These are phyloP conservation scores for Hydropsyche tenuis DNA, from an alignment of 1,140 invertebrate genomes.

Conservation along the genomic window DNA sequence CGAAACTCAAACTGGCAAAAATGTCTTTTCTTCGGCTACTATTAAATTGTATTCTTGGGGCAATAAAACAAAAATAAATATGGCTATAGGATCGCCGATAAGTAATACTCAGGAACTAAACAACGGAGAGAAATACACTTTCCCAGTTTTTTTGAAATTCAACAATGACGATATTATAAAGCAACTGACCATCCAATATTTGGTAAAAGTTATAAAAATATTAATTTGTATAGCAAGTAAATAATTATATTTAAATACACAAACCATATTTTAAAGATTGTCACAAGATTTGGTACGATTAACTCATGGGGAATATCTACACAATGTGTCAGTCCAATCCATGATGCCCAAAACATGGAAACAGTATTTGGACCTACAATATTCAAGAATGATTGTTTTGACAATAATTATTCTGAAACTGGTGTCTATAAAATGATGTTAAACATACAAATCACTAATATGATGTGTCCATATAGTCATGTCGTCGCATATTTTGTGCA, in stretches of 20 bases:
- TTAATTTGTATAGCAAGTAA: too few species aligned
- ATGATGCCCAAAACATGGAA: conserved; percentile 41
- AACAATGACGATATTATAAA: conserved; percentile 9
- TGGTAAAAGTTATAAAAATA: conserved; percentile 14
- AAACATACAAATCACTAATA: conserved; percentile 61
- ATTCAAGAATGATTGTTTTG: conserved; percentile 23
- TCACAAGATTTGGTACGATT: conserved; percentile 58
- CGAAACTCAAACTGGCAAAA: conserved; percentile 19
- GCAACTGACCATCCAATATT: conserved; percentile 45
- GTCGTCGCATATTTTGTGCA: conserved; percentile 73
- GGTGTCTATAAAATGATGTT: conserved; percentile 52
- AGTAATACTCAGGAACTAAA: conserved; percentile 11
- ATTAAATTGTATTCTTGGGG: conserved; percentile 38
- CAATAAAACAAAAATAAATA: conserved; percentile 32
- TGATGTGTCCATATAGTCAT: conserved; percentile 71
- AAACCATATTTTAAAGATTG: conserved; percentile 53
- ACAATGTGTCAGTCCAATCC: conserved; percentile 54
- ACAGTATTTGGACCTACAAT: conserved; percentile 20
- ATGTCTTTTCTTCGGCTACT: conserved; percentile 20
- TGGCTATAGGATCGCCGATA: conserved; percentile 43
- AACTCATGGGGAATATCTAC: conserved; percentile 58
- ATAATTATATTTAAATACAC: too few species aligned
- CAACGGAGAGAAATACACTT: conserved; percentile 36
- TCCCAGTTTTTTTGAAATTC: conserved; percentile 43
- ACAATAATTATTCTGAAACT: not conserved